Evolutionary conservation across 2,888 invertebrate genomes (phyloP), one percentile per base, ranked within the genome.

Genomic region (Cantharis lateralis): DNA sequence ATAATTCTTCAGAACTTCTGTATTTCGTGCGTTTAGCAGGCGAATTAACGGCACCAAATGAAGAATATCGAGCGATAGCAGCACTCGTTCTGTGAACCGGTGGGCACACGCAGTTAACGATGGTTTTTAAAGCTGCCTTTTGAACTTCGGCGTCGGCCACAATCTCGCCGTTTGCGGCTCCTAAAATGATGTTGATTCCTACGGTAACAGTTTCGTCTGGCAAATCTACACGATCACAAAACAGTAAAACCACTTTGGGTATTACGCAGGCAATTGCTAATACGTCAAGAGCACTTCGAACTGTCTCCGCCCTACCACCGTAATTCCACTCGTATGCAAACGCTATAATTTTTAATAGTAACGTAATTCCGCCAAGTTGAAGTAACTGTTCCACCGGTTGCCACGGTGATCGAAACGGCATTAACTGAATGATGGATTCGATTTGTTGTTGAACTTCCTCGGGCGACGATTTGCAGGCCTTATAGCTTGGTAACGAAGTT

Each of bases 81-180:
- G 90, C 91, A 71, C 91, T 87, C 86, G 95, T 95, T 88, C 95
- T 91, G 79, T 94, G 93, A 11, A 95, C 92, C 0, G 98, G 98
- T 2, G 96, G 96, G 89, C 97, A 98, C 1, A 98, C 96, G 87
- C 97, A 98, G 88, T 98, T 98, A 72, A 97, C 95, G 75, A 99
- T 91, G 16, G 97, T 95, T 82, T 95, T 93, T 1, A 99, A 89
- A 0, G 98, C 98, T 0, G 97, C 94, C 83, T 95, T 95, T 87
- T 98, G 96, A 0, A 98, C 96, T 82, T 98, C 98, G 0, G 97
- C 93, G 86, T 98, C 98, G 1, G 93, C 92, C 0, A 96, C 94
- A 48, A 96, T 94, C 86, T 98, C 97, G 0, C 97, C 97, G 86
- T 98, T 97, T 0, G 97, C 96, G 18, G 97, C 95, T 13, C 91